Evolutionary conservation across 1,140 invertebrate species (phyloP), one percentile per base, ranked within the genome.

Genomic region (Delia radicum): DNA sequence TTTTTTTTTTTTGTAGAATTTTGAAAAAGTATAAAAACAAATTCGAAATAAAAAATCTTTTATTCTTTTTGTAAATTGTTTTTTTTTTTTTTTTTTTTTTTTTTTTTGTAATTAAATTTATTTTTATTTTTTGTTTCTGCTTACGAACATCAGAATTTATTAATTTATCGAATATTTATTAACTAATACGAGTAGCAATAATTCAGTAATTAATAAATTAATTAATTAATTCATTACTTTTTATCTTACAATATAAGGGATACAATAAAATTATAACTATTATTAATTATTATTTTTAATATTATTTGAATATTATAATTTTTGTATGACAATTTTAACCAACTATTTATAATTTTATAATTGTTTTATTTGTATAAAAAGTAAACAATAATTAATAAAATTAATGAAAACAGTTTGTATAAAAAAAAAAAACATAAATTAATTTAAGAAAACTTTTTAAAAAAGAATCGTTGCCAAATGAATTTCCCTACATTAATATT

Each of bases 171-270:
- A 33, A 24, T 69, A 69, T 69, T 69, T 55, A 69, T 37, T 69
- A 33, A 69, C 65, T 69, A 69, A 69, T 69, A 69, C 65, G 65
- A 69, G 31, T 69, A 69, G 65, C 65, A 37, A 69, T 37, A 33
- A 33, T 31, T 67, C 26, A 63, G 26, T 63, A 31, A 65, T 63
- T 63, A 63, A 5, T 27, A 18, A 63, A 63, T 63, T 63, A 31
- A 65, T 63, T 63, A 63, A 5, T 27, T 31, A 28, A 28, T 65
- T 2, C 18, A 12, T 55, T 69, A 31, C 7, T 31, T 2, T 31
- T 21, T 21, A 33, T 37, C 65, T 69, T 69, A 69, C 65, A 69
- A 21, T 69, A 21, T 69, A 33, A 27, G 29, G 65, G 65, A 33
- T 69, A 69, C 65, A 33, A 31, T 69, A 69, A 37, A 24, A 69